These are phyloP conservation scores for Chrysina gloriosa DNA, from an alignment of 2,888 invertebrate genomes.

Conservation along the genomic window DNA sequence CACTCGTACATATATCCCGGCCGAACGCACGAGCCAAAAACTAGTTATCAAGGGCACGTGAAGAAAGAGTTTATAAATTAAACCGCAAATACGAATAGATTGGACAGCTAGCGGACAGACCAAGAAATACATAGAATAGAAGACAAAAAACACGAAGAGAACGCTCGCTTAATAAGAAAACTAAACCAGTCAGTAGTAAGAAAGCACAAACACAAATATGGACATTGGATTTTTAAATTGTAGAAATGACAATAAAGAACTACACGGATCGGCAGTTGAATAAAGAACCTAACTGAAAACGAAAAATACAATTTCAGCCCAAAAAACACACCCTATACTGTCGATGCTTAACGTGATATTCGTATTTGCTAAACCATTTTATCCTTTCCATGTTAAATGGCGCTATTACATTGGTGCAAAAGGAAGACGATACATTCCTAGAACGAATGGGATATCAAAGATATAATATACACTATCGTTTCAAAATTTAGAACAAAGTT, in stretches of 20 bases:
- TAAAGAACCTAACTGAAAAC: conserved; percentile 13
- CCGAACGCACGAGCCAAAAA: conserved; percentile 15
- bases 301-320: conserved; percentile 12
- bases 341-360: background rate
- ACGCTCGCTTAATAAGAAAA: conserved; percentile 36
- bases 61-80: conserved; percentile 34
- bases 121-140: conserved; percentile 32
- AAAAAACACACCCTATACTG: background rate
- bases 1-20: conserved; percentile 4
- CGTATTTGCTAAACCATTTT: background rate
- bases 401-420: too few relatives aligned
- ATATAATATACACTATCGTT: too few relatives aligned
- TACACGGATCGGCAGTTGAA: conserved; percentile 11
- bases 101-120: conserved; percentile 31
- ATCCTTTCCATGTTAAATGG: background rate
- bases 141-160: conserved; percentile 26
- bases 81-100: conserved; percentile 32
- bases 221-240: conserved; percentile 30
- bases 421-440: too few relatives aligned
- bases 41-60: conserved; percentile 35
- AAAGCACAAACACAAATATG: conserved; percentile 22
- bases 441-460: too few relatives aligned
- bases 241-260: conserved; percentile 22
- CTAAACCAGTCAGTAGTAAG: conserved; percentile 30
- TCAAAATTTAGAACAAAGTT: too few relatives aligned